These are phyloP conservation scores for Parnassius smintheus DNA, from an alignment of 2,888 invertebrate species.

Conservation along the genomic window DNA sequence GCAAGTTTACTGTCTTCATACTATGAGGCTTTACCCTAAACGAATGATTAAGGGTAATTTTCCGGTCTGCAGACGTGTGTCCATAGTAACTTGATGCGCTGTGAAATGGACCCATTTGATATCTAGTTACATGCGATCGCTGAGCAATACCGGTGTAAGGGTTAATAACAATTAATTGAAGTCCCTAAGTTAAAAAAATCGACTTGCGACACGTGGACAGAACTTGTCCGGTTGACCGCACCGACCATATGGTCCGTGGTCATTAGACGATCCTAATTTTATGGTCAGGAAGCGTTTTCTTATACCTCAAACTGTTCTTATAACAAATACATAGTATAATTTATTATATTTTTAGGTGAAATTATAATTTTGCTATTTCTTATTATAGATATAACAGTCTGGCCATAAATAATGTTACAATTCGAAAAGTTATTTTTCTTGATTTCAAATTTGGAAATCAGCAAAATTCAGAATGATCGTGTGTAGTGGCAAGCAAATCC, in stretches of 20 bases:
- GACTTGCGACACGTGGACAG: conserved; percentile 57
- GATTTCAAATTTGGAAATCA: too few species aligned
- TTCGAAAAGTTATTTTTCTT: too few species aligned
- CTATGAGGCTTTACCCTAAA: conserved; percentile 12
- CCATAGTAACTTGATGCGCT: conserved; percentile 50
- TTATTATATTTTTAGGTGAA: too few species aligned
- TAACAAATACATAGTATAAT: too few species aligned
- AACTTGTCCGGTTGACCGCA: conserved; percentile 51
- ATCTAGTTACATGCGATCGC: conserved; percentile 48
- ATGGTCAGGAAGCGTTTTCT: conserved; percentile 21
- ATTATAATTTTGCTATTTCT: too few species aligned
- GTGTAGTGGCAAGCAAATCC: too few species aligned
- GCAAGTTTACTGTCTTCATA: conserved; percentile 21
- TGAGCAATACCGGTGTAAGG: conserved; percentile 46
- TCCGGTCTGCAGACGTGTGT: conserved; percentile 30
- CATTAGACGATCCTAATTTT: conserved; percentile 9
- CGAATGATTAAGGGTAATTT: conserved; percentile 26
- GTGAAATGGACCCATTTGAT: conserved; percentile 45
- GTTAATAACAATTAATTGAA: conserved; percentile 74
- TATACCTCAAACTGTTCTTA: background rate
- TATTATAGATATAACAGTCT: too few species aligned
- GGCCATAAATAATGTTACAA: too few species aligned
- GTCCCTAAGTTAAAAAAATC: conserved; percentile 55
- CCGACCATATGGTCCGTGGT: conserved; percentile 58
- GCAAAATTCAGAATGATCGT: too few species aligned